Percentiles rank a stretch among this genome's conserved stretches.
phyloP scores from a whole-genome alignment of 1,140 invertebrate species.

The Agrypnia vestita region DNA sequence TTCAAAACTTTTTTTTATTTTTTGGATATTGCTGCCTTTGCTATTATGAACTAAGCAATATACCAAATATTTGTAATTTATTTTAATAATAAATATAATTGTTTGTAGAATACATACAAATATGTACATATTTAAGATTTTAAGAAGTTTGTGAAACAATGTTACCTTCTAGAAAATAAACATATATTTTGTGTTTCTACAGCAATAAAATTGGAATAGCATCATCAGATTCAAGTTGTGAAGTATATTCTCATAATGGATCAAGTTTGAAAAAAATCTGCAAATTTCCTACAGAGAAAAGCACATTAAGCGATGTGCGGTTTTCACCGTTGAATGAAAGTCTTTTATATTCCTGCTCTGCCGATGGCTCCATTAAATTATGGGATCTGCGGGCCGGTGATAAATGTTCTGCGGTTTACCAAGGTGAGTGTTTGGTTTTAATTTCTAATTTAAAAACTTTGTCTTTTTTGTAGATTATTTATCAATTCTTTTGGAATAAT shows the following conservation, averaged over 20 bases:
- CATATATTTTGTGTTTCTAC: slow-evolving; percentile 62
- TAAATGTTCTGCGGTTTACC: slow-evolving; percentile 73
- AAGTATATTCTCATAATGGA: slow-evolving; percentile 68
- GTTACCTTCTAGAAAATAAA: too few relatives aligned
- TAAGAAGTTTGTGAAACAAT: too few relatives aligned
- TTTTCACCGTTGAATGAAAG: slow-evolving; percentile 76
- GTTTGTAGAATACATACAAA: too few relatives aligned
- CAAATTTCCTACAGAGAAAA: slow-evolving; percentile 68
- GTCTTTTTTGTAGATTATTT: neutral
- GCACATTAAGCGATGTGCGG: slow-evolving; percentile 74
- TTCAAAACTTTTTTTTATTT: too few relatives aligned
- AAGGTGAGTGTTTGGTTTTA: too few relatives aligned
- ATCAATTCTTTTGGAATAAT: neutral
- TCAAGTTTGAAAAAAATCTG: slow-evolving; percentile 62
- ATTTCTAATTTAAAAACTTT: too few relatives aligned
- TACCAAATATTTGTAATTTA: too few relatives aligned
- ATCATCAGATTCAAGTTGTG: slow-evolving; percentile 65
- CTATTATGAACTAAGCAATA: too few relatives aligned
- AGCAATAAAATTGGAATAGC: slow-evolving; percentile 64
- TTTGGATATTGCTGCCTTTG: too few relatives aligned
- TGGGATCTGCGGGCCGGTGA: slow-evolving; percentile 78
- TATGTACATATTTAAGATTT: too few relatives aligned
- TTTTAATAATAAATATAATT: too few relatives aligned
- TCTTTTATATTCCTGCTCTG: slow-evolving; percentile 76
- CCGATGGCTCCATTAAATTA: slow-evolving; percentile 76